Evolutionary conservation across 1,140 invertebrate genomes (phyloP), one percentile per base, ranked within the genome.

Genomic region (Brachionus plicatilis): DNA sequence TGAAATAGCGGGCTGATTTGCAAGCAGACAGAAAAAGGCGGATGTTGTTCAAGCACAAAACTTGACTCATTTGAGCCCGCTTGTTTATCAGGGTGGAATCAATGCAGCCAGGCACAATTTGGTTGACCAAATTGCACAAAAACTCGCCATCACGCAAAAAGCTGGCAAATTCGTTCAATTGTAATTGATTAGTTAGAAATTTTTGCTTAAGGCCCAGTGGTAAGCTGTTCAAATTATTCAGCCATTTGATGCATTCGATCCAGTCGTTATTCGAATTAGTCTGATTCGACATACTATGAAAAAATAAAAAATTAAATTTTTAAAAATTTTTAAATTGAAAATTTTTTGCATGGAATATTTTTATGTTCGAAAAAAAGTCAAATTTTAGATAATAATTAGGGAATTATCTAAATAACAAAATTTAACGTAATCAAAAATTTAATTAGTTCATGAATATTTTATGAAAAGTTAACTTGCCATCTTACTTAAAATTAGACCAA

Each of bases 121-220:
- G 37, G 12, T 45, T 65, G 17, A 68, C n/a, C 29, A 82, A 45
- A 82, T 60, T 82, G 33, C 79, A 82, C 17, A 82, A 47, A 45
- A 82, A 65, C 43, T 82, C 79, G 14, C 79, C 79, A 68, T 82
- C 79, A 14, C 79, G 50, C 24, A 82, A 68, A 14, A 37, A 60
- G 33, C 65, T 82, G 9, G 79, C 79, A 37, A 82, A 68, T 14
- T 82, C 79, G 27, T 47, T 68, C n/a, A 82, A 41, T 29, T 82
- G 50, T 37, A 82, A 47, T 68, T 82, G 79, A 43, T 68, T 43
- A 0, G 11, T 82, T 9, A 45, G 9, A 65, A 65, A 47, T 29
- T 68, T 82, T 41, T 82, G 79, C 41, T 37, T 60, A 20, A 82
- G 43, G 12, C 20, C n/a, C 3, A 65, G 8, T 43, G 79, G 79